Conservation (phyloP, 92 coral and sea anemone genomes). For the Pocillopora grandis region DNA sequence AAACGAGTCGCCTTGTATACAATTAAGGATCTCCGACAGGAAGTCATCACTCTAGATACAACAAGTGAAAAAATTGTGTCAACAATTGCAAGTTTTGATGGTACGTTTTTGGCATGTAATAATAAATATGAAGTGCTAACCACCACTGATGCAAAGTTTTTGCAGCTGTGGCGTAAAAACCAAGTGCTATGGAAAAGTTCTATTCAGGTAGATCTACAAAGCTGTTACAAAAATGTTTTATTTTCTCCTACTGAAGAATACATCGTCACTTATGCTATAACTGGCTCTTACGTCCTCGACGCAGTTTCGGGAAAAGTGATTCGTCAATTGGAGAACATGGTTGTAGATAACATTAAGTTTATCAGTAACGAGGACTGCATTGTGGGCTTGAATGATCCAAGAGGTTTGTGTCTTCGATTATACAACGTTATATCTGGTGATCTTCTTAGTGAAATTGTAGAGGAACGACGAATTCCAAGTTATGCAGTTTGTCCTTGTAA, state of each 20-base stretch:
- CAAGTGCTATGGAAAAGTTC: not conserved
- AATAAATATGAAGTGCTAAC: constrained; percentile 6
- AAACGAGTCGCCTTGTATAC: not conserved
- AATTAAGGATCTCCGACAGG: too few relatives aligned
- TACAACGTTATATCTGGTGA: constrained; percentile 11
- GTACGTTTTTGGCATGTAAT: not conserved
- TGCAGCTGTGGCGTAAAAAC: not conserved
- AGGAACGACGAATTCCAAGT: not conserved
- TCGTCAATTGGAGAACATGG: too few relatives aligned
- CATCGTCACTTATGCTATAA: not conserved
- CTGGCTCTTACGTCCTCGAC: not conserved
- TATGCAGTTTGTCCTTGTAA: constrained; percentile 5
- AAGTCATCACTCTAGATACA: constrained; percentile 9
- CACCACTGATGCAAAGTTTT: not conserved
- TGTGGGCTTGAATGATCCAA: not conserved
- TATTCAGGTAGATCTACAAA: too few relatives aligned
- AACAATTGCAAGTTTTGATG: not conserved
- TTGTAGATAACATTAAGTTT: not conserved
- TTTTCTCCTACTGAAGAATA: not conserved
- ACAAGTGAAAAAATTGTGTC: constrained; percentile 6
- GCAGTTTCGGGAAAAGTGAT: not conserved
- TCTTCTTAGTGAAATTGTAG: not conserved
- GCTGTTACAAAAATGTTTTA: too few relatives aligned
- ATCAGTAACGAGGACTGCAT: constrained; percentile 17
- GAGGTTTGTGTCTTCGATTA: not conserved